Evolutionary conservation across 2,888 invertebrate species (phyloP), one percentile per base, ranked within the genome.

Genomic region (Himalopsyche japonica): DNA sequence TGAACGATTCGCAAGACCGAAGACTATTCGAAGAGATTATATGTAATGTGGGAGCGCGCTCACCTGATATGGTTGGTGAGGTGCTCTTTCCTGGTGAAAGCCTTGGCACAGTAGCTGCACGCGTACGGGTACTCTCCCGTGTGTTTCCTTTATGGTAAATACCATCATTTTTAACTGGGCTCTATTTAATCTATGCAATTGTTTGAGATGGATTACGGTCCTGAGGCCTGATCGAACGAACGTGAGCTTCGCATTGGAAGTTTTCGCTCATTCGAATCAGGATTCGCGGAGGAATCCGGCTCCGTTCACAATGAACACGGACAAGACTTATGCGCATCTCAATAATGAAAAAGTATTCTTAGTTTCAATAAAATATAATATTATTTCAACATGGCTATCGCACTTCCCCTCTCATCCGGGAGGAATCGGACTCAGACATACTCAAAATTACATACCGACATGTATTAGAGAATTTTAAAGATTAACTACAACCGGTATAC

Each of bases 111-210:
- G 92, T 94, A 95, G 92, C 95, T 94, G 90, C 96, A 96, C 90
- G 95, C 94, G 91, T 95, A 95, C 88, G 96, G 96, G 88, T 95
- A 95, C 92, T 96, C 96, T 88, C 96, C 96, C 88, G 96, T 96
- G 90, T 96, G 96, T 91, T 95, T 95, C 91, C 96, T 92, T 84
- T 34, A 81, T 76, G 70, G 70, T 70, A 70, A 70, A 70, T 70
- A 70, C 70, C 70, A 70, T 70, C 70, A 70, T 70, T 70, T 64
- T 70, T 70, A 70, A 30, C 70, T 70, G 27, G 27, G 70, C 70
- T 70, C 70, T 70, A 70, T 70, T 70, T 27, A 70, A 30, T 70
- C 70, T 70, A 70, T 24, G 70, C 10, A 30, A 27, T 20, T 70
- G 7, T 27, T 57, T 10, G 57, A 8, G 8, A 24, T 10, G 8